These are phyloP conservation scores for Stichodactyla helianthus DNA, from an alignment of 64 coral and sea anemone species.

Conservation along the genomic window DNA sequence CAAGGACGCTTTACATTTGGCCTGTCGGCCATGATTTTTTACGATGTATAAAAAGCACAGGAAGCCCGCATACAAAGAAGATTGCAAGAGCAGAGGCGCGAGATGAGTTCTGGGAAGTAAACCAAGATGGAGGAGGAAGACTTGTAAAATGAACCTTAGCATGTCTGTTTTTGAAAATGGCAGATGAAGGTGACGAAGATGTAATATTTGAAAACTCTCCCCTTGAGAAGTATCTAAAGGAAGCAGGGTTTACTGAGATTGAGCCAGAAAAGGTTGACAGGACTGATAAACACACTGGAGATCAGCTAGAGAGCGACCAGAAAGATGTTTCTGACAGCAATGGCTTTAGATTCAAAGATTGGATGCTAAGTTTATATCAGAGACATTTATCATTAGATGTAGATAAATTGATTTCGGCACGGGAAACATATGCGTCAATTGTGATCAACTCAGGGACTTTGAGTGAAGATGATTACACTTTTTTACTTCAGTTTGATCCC, in stretches of 20 bases:
- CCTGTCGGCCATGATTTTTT: too few species aligned
- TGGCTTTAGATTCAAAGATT: background rate
- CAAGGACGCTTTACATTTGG: background rate
- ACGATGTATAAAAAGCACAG: background rate
- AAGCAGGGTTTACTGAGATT: constrained; percentile 80
- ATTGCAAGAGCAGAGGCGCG: background rate
- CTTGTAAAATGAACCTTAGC: background rate
- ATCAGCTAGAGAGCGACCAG: background rate
- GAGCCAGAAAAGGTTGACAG: constrained; percentile 41
- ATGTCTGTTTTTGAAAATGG: background rate
- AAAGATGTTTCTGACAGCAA: background rate
- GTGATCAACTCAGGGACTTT: constrained; percentile 48
- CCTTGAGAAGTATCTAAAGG: constrained; percentile 63
- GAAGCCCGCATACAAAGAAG: background rate
- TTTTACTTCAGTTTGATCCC: constrained; percentile 70
- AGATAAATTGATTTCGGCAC: background rate
- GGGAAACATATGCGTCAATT: background rate
- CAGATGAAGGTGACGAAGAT: constrained; percentile 62
- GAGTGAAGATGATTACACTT: constrained; percentile 61
- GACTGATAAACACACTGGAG: background rate
- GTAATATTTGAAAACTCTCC: constrained; percentile 82
- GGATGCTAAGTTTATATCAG: background rate
- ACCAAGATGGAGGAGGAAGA: background rate
- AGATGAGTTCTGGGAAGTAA: constrained; percentile 1
- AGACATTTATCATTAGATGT: background rate